Evolutionary conservation across 2,113 vertebrate species (phyloP).

Genomic region (Meles meles): DNA sequence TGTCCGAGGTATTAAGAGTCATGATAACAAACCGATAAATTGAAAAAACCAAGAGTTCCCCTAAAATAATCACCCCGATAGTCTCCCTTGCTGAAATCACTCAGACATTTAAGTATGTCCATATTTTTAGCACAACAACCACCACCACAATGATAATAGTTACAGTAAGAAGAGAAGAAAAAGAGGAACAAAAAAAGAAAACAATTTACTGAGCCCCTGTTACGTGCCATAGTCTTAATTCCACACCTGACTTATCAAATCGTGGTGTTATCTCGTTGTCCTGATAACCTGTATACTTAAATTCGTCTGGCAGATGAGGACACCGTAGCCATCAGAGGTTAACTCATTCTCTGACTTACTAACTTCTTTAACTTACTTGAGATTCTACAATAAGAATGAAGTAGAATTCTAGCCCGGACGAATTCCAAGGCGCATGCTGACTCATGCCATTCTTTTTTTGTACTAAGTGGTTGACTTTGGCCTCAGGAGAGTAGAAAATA

Average conservation of each 20-base stretch:
- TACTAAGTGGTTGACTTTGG: background rate
- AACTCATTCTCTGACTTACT: background rate
- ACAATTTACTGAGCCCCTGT: background rate
- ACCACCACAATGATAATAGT: background rate
- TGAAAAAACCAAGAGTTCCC: background rate
- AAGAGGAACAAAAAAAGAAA: background rate
- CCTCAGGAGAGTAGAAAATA: background rate
- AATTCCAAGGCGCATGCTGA: background rate
- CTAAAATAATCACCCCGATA: background rate
- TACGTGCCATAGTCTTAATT: background rate
- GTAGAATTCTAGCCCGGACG: background rate
- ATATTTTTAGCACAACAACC: background rate
- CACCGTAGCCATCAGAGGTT: background rate
- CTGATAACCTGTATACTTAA: background rate
- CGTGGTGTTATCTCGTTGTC: background rate
- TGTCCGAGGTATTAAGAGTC: background rate
- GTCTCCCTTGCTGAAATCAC: background rate
- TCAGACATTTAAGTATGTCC: background rate
- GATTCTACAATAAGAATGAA: background rate
- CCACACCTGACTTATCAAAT: background rate
- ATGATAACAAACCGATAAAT: background rate
- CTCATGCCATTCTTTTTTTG: background rate
- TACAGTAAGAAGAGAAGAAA: background rate
- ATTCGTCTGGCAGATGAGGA: background rate
- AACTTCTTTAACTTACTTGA: background rate